A percentile compares a stretch with the other conserved stretches of the same genome.
Evolutionary conservation across 2,888 invertebrate species (phyloP).

Genomic region (Amorpha juglandis): DNA sequence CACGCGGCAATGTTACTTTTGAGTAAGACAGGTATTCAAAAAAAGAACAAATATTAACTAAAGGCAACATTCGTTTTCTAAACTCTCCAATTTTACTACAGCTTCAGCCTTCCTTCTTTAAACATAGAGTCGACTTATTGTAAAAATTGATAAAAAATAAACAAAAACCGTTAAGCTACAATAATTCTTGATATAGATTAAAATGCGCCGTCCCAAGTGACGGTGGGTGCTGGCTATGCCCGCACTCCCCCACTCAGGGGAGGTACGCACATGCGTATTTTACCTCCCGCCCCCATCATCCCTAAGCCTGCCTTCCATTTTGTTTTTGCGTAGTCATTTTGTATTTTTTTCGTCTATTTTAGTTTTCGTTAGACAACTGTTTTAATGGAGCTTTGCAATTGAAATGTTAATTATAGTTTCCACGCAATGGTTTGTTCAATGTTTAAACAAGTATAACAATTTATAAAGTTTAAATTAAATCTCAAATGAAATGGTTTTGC

Average conservation of each 20-base stretch:
- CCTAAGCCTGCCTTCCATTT: slow-evolving; percentile 79
- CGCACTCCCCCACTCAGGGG: slow-evolving; percentile 40
- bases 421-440: background rate
- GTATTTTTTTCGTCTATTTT: slow-evolving; percentile 45
- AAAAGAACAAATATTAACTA: too few relatives aligned
- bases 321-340: slow-evolving; percentile 64
- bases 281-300: slow-evolving; percentile 57
- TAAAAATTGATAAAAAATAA: slow-evolving; percentile 27
- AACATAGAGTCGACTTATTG: too few relatives aligned
- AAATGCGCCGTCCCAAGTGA: slow-evolving; percentile 54
- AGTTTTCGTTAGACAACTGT: slow-evolving; percentile 46
- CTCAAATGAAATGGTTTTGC: slow-evolving; percentile 26
- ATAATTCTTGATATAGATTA: slow-evolving; percentile 48
- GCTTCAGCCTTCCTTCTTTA: too few relatives aligned
- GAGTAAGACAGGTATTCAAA: too few relatives aligned
- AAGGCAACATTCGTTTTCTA: too few relatives aligned
- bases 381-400: slow-evolving; percentile 35
- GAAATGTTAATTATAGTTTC: slow-evolving; percentile 29
- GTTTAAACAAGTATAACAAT: background rate
- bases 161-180: slow-evolving; percentile 10
- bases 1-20: too few relatives aligned
- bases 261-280: slow-evolving; percentile 78
- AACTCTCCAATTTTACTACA: background rate
- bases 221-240: slow-evolving; percentile 37
- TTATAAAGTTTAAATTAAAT: slow-evolving; percentile 18